Evolutionary conservation across 2,888 invertebrate genomes (phyloP), one percentile per base, ranked within the genome.

Genomic region (Leucania comma): DNA sequence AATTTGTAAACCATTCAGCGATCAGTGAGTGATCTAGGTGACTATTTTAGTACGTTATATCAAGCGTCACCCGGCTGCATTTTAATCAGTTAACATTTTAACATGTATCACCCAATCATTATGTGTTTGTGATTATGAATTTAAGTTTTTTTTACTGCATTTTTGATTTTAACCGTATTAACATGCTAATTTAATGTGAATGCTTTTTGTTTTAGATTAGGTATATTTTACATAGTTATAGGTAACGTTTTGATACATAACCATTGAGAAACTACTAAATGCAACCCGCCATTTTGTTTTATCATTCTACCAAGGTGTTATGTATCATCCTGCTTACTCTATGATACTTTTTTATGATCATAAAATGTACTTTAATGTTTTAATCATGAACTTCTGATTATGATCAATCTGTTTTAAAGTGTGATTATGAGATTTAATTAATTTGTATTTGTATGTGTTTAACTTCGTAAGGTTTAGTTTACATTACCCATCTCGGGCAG

Each of bases 151-250:
- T 85, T 87, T 87, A 90, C 88, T 92, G 94, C 94, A 93, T 93
- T 94, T 94, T 94, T 93, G 92, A 95, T 95, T 95, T 95, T 96
- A 96, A 95, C 95, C 90, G 82, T 90, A 94, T 94, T 96, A 96
- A 96, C 95, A 95, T 94, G 85, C 90, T 92, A 93, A 93, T 94
- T 90, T 89, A 91, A 88, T 91, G 86, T 93, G 91, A 92, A 93
- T 94, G 92, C 90, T 82, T 89, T 88, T 86, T 89, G 90, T 90
- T 88, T 89, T 85, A 88, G 83, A 89, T 88, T 85, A 22, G 8
- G 57, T 57, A 78, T 86, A 82, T 86, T 80, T 89, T 83, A 85
- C 60, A 84, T 87, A 85, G 57, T 86, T 20, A 81, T 83, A 57
- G 81, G 92, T 92, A 90, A 90, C 86, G 89, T 85, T 86, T 91